phyloP scores from a whole-genome alignment of 2,113 vertebrate species.

The Onychostruthus taczanowskii region DNA sequence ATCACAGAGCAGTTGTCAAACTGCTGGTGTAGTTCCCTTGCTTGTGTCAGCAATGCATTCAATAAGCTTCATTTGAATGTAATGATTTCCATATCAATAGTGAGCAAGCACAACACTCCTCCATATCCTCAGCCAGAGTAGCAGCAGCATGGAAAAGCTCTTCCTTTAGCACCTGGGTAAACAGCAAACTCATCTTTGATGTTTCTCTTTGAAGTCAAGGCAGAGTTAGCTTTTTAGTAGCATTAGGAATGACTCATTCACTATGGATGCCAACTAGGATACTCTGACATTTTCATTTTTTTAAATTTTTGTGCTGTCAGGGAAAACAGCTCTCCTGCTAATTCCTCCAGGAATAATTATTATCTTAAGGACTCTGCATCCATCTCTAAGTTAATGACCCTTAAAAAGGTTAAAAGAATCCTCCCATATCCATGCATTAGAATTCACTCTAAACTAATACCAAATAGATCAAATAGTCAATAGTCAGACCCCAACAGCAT shows the following conservation, averaged over 20 bases:
- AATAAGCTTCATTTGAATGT: background rate
- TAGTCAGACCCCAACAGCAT: fast-evolving
- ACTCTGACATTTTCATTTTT: background rate
- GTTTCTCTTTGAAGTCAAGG: slow-evolving; percentile 39
- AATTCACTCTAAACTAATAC: background rate
- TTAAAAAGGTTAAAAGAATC: background rate
- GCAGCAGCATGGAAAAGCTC: background rate
- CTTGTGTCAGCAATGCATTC: background rate
- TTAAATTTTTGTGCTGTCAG: background rate
- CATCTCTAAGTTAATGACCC: background rate
- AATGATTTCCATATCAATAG: background rate
- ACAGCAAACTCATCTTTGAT: background rate
- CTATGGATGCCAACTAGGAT: background rate
- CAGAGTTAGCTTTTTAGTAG: background rate
- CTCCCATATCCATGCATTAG: background rate
- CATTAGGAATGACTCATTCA: background rate
- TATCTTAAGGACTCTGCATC: background rate
- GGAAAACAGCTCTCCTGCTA: background rate
- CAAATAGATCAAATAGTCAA: background rate
- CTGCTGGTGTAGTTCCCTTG: background rate
- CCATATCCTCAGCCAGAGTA: background rate
- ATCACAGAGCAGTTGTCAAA: slow-evolving; percentile 10
- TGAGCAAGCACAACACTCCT: background rate
- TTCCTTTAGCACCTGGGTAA: background rate
- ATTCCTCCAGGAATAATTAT: background rate